These are phyloP conservation scores for Melieria picta DNA, from an alignment of 2,888 invertebrate genomes.

Conservation along the genomic window DNA sequence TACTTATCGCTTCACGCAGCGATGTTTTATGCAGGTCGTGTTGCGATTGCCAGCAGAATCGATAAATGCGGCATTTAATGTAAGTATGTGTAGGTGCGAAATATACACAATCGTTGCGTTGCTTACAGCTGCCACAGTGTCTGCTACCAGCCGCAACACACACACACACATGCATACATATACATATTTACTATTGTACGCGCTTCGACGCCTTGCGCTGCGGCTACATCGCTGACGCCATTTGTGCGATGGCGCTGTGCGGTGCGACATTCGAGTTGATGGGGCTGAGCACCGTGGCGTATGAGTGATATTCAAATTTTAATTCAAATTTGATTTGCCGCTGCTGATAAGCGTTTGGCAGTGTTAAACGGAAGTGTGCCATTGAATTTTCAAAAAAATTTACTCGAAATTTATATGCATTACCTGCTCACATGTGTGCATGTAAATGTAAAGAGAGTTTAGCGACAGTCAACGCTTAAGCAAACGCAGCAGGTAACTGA, in stretches of 20 bases:
- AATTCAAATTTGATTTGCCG: conserved; percentile 30
- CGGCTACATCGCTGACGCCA: too few species aligned
- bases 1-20: not conserved
- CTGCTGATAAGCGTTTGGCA: too few species aligned
- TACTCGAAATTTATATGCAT: too few species aligned
- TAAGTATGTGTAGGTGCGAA: conserved; percentile 18
- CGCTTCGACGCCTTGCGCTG: not conserved
- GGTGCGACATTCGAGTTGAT: too few species aligned
- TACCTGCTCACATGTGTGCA: too few species aligned
- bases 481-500: too few species aligned
- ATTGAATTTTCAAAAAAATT: too few species aligned
- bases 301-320: conserved; percentile 1
- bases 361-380: too few species aligned
- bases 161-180: not conserved
- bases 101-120: conserved; percentile 18
- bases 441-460: too few species aligned
- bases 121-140: not conserved
- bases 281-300: too few species aligned
- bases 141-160: not conserved
- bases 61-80: conserved; percentile 31
- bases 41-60: conserved; percentile 29
- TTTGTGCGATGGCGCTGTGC: too few species aligned
- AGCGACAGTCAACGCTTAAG: too few species aligned
- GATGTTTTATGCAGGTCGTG: not conserved
- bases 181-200: not conserved